A percentile compares a stretch with the other conserved stretches of the same genome.
phyloP scores from a whole-genome alignment of 2,797 vertebrate species.

The Prunella strophiata region DNA sequence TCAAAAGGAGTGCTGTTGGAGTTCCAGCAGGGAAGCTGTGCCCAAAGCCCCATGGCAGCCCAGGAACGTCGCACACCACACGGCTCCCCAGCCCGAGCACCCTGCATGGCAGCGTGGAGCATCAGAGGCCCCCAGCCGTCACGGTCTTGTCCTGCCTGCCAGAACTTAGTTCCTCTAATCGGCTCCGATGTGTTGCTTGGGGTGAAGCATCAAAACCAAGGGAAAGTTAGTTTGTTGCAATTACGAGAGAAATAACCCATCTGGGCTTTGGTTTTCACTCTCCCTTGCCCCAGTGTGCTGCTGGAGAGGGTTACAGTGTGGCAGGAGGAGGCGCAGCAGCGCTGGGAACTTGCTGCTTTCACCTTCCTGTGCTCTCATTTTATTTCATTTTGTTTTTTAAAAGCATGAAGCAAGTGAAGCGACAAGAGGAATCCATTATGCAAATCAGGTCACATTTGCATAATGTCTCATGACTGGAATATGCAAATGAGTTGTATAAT shows the following conservation, averaged over 20 bases:
- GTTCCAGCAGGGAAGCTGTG: not conserved
- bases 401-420: conserved; percentile 88
- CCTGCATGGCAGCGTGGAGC: not conserved
- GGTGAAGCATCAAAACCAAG: conserved; percentile 6
- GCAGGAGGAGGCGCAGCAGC: conserved; percentile 39
- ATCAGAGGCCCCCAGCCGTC: accelerated
- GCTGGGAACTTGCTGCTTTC: conserved; percentile 64
- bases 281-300: not conserved
- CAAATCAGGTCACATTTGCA: conserved; percentile 92
- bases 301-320: conserved; percentile 17
- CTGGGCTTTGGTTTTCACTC: conserved; percentile 19
- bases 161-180: not conserved
- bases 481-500: conserved; percentile 97
- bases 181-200: conserved; percentile 1
- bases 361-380: conserved; percentile 75
- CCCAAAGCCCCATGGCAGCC: not conserved
- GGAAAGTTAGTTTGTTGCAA: conserved; percentile 45
- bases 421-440: conserved; percentile 97
- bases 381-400: conserved; percentile 80
- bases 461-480: conserved; percentile 94
- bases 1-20: not conserved
- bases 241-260: conserved; percentile 14
- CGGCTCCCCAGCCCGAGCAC: not conserved
- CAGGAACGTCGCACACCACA: not conserved
- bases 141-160: not conserved